Evolutionary conservation across 2,113 vertebrate genomes (phyloP).

Genomic region (Chaenocephalus aceratus): DNA sequence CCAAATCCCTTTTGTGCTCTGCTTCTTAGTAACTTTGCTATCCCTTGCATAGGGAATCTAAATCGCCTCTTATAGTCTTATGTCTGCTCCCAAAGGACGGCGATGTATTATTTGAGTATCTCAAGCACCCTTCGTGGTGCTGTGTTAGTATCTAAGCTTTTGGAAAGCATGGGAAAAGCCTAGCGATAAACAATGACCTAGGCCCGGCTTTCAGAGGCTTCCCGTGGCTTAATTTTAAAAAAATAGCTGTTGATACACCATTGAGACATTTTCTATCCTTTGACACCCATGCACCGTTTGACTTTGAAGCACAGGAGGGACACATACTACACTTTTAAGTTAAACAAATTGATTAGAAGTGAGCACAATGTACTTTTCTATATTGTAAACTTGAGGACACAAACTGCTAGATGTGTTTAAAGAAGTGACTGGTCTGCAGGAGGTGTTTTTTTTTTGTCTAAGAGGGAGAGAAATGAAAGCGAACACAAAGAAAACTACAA

Average conservation of each 20-base stretch:
- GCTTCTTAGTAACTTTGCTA: slow-evolving; percentile 51
- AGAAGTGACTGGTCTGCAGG: not conserved
- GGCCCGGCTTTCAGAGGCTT: slow-evolving; percentile 27
- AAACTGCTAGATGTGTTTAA: slow-evolving; percentile 1
- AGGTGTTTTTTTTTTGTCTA: not conserved
- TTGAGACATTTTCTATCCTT: not conserved
- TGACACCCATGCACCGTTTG: slow-evolving; percentile 2
- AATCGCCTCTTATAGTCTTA: slow-evolving; percentile 64
- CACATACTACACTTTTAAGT: not conserved
- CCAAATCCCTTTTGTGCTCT: slow-evolving; percentile 58
- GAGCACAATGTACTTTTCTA: slow-evolving; percentile 12
- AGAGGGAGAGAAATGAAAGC: not conserved
- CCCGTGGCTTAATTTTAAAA: slow-evolving; percentile 14
- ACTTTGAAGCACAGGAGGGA: slow-evolving; percentile 2
- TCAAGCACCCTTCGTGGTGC: slow-evolving; percentile 27
- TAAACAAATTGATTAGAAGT: not conserved
- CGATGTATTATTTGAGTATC: slow-evolving; percentile 49
- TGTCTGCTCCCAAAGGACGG: slow-evolving; percentile 56
- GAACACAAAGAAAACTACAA: not conserved
- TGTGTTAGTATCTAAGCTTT: slow-evolving; percentile 41
- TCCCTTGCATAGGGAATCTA: slow-evolving; percentile 53
- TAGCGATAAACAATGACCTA: slow-evolving; percentile 57
- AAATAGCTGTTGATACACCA: slow-evolving; percentile 30
- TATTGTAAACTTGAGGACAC: slow-evolving; percentile 10
- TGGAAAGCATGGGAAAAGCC: slow-evolving; percentile 37